Conservation (phyloP, 2,888 invertebrate species). For the Alentia gelatinosa region DNA sequence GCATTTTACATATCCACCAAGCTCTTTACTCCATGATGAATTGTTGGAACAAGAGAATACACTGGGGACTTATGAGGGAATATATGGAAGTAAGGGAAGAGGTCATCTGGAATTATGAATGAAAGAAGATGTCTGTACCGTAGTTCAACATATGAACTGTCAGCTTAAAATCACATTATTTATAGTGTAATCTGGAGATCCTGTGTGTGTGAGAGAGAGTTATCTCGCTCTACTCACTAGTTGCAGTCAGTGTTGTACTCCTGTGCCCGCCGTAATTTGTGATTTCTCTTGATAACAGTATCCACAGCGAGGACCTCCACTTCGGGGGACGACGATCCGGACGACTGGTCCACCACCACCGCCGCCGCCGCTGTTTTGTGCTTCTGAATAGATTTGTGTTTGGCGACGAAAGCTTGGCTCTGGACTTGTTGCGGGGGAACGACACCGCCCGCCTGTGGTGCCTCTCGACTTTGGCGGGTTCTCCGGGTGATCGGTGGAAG, state of each 20-base stretch:
- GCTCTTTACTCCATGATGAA: too few species aligned
- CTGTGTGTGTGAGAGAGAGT: background rate
- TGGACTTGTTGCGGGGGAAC: background rate
- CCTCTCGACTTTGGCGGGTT: background rate
- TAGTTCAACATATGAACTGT: background rate
- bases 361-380: background rate
- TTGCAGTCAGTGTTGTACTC: slow-evolving; percentile 34
- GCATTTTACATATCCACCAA: too few species aligned
- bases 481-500: slow-evolving; percentile 11
- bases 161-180: background rate
- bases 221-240: background rate
- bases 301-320: slow-evolving; percentile 48
- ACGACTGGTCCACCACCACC: background rate
- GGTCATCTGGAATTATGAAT: too few species aligned
- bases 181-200: background rate
- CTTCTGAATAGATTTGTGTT: background rate
- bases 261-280: background rate
- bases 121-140: background rate
- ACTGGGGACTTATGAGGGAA: background rate
- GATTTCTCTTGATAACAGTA: background rate
- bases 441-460: background rate
- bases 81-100: background rate
- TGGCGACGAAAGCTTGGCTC: background rate
- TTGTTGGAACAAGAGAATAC: too few species aligned
- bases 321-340: slow-evolving; percentile 43